Evolutionary conservation across 2,797 vertebrate genomes (phyloP).

Genomic region (Peromyscus eremicus): DNA sequence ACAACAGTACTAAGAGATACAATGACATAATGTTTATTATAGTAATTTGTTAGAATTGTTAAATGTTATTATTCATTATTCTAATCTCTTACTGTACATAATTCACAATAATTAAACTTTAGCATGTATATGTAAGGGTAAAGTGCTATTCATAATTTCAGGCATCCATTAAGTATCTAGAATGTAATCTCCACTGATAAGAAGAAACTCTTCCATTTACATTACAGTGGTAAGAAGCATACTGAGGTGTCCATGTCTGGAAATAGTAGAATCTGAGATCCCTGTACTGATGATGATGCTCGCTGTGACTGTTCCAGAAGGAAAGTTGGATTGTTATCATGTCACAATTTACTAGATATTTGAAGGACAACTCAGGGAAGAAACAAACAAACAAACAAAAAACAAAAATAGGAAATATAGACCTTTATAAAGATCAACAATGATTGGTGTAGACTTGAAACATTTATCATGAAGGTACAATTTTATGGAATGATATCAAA

Average conservation of each 20-base stretch:
- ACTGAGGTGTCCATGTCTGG: not conserved
- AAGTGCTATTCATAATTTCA: not conserved
- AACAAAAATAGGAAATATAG: not conserved
- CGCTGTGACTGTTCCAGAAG: not conserved
- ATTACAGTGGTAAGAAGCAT: not conserved
- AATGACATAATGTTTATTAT: not conserved
- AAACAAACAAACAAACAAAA: not conserved
- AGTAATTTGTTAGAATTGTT: not conserved
- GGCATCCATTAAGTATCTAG: not conserved
- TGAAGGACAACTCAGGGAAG: not conserved
- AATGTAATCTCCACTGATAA: not conserved
- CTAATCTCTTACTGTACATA: not conserved
- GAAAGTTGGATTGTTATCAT: not conserved
- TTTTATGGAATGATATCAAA: not conserved
- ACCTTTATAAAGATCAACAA: not conserved
- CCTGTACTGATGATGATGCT: not conserved
- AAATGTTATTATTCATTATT: not conserved
- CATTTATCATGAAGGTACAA: not conserved
- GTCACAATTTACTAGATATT: not conserved
- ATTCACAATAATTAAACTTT: not conserved
- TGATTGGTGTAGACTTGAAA: not conserved
- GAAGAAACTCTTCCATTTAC: fast-evolving
- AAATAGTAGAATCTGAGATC: not conserved
- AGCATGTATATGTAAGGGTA: fast-evolving
- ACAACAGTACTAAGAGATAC: not conserved